Evolutionary conservation across 1,140 invertebrate genomes (phyloP), one percentile per base, ranked within the genome.

Genomic region (Chironomus tepperi): DNA sequence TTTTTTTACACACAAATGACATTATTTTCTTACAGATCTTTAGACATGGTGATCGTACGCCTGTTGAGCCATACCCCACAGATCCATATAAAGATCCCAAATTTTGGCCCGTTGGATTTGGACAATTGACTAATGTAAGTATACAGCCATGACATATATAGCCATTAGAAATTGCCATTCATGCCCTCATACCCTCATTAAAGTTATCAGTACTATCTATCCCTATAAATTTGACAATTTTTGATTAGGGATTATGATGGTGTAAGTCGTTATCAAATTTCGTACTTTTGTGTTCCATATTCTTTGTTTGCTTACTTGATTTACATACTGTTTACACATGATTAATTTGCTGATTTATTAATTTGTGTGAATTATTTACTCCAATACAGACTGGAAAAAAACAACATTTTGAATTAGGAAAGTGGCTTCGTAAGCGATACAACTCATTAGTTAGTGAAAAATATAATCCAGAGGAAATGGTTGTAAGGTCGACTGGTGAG

Each of bases 31-130:
- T 74, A 77, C 18, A 82, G 81, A 77, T 93, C 19, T 93, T 85
- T 80, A 84, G 94, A 75, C 94, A 96, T 86, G 94, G 94, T 42
- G 93, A 95, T 79, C 85, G 94, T 76, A 92, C 90, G 24, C 93
- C 93, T 0, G 82, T 92, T 3, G 79, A 86, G 72, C 82, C 88
- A 0, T 96, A 93, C 80, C 90, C 91, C 0, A 92, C 83, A 24
- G 94, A 96, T 84, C 91, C 91, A 0, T 91, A 90, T 79, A 84
- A 84, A 21, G 86, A 90, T 79, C 82, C 84, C 74, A 86, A 85
- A 9, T 83, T 83, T 65, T 95, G 93, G 93, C 88, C 90, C 7
- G 88, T 88, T 21, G 91, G 89, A 76, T 91, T 88, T 83, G 92
- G 92, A 9, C 87, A 94, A 79, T 81, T 96, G 19, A 95, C 93